phyloP scores from a whole-genome alignment of 2,888 invertebrate species.

The Drosophila setosimentum region DNA sequence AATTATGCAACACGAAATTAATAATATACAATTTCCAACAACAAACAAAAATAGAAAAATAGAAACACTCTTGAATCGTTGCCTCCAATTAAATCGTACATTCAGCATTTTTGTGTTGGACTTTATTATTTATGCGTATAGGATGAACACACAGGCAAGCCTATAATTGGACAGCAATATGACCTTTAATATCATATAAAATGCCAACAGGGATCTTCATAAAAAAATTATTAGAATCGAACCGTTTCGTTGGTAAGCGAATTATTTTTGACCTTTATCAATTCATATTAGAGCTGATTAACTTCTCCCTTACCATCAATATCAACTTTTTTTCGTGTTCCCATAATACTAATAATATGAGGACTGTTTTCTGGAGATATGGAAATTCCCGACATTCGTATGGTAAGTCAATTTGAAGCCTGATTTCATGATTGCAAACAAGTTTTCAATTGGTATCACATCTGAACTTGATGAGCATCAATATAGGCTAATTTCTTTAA shows the following conservation, averaged over 20 bases:
- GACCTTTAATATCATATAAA: background rate
- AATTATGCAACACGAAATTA: background rate
- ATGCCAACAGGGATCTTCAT: background rate
- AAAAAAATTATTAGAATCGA: background rate
- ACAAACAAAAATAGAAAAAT: background rate
- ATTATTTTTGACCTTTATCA: background rate
- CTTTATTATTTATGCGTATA: background rate
- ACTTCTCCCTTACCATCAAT: background rate
- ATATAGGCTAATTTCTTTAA: background rate
- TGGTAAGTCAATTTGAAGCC: background rate
- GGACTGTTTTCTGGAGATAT: background rate
- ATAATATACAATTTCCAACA: background rate
- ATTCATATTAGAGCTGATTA: background rate
- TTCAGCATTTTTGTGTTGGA: background rate
- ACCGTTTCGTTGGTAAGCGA: background rate
- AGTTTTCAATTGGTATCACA: background rate
- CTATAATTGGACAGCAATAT: background rate
- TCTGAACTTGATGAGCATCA: background rate
- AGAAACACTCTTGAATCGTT: background rate
- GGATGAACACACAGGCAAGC: background rate
- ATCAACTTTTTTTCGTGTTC: rapidly evolving
- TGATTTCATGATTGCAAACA: background rate
- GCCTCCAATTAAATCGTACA: background rate
- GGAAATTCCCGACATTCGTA: background rate
- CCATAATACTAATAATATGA: background rate